Evolutionary conservation across 2,888 invertebrate species (phyloP), one percentile per base, ranked within the genome.

Genomic region (Limnephilus marmoratus): DNA sequence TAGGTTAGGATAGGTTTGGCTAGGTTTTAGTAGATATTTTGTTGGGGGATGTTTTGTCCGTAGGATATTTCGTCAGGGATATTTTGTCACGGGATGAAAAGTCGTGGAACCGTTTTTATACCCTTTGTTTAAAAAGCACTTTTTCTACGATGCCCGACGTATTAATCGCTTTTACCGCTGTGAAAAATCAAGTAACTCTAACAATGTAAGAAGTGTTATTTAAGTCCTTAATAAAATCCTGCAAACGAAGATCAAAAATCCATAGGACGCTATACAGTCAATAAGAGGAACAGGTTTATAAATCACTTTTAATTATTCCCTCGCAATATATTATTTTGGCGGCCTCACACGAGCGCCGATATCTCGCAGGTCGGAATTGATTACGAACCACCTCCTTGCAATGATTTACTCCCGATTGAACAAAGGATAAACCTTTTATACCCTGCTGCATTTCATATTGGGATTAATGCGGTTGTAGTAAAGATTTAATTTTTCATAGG

Each of bases 291-390:
- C 68, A 15, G 34, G 82, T 83, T 83, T 37, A 37, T 83, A 83
- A 83, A 83, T 83, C 82, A 83, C 3, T 83, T 83, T 83, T 83
- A 83, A 83, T 83, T 83, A 83, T 83, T 83, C 82, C 82, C 82
- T 37, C 24, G 82, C 82, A 37, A 83, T 83, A 83, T 34, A 83
- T 68, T 24, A 68, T 83, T 83, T 34, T 13, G 34, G 15, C 12
- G 82, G 82, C 34, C 82, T 83, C 82, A 37, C 82, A 37, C 15
- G 82, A 34, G 34, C 31, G 82, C 82, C 34, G 31, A 34, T 83
- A 83, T 83, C 82, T 83, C 31, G 82, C 18, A 83, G 68, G 68
- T 83, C 34, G 34, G 34, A 83, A 83, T 83, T 83, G 82, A 83
- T 83, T 83, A 18, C 34, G 34, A 83, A 83, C 82, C 82, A 34